Evolutionary conservation across 2,113 vertebrate genomes (phyloP), one percentile per base, ranked within the genome.

Genomic region (Ibidorhyncha struthersii): DNA sequence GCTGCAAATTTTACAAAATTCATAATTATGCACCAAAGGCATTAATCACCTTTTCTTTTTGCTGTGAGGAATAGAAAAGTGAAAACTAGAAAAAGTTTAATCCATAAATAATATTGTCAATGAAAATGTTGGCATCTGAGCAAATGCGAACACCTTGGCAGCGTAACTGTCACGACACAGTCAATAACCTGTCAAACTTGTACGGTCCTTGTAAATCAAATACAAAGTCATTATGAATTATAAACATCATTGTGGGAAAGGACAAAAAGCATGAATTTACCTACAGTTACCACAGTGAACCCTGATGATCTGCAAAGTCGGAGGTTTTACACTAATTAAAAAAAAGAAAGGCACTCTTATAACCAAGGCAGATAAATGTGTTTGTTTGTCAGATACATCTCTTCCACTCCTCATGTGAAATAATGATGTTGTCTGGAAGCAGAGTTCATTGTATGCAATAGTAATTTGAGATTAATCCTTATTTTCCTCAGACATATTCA

Each of bases 281-380:
- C 40, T 40, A 13, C 32, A 26, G 18, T 65, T 89, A 63, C 40
- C 52, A 34, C 18, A 63, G 40, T 21, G 22, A 36, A 76, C 47
- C 52, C 20, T 76, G 81, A 83, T 61, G 69, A 90, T 62, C 49
- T 59, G 38, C 32, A 76, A 58, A 96, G 36, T 34, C 74, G 14
- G 30, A 87, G 14, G 15, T 47, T 50, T 86, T 70, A 67, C 30
- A 67, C 27, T 83, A 92, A 94, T 95, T 91, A 43, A 90, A 78
- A 61, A 92, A 72, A 83, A 12, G 69, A 92, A 92, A 93, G 6
- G 6, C 49, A 59, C 2, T 59, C 34, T 40, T 58, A n/a, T 19
- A 93, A 49, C 12, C 25, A 52, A 73, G 43, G 30, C 53, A 95
- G 81, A 90, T 62, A 73, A 88, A 85, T 86, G 25, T 63, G 45